Conservation (phyloP, 2,888 invertebrate genomes). For the Drosophila engyochracea region DNA sequence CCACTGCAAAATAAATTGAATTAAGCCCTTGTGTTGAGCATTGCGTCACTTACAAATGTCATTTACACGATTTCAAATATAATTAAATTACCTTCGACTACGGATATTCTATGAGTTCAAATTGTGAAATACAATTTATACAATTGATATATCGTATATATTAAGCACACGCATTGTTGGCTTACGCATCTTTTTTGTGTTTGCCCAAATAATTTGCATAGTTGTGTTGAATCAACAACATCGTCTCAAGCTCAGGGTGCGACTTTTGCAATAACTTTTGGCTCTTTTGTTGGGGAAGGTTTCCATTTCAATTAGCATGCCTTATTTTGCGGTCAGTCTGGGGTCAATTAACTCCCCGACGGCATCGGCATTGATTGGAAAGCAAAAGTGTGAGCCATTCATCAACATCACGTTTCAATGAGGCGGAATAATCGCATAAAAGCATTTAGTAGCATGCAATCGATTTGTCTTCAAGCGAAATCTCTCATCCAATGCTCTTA, state of each 20-base stretch:
- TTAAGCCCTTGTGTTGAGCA: slow-evolving; percentile 32
- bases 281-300: slow-evolving; percentile 42
- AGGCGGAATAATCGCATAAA: slow-evolving; percentile 22
- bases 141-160: neutral
- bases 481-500: neutral
- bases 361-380: slow-evolving; percentile 58
- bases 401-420: slow-evolving; percentile 50
- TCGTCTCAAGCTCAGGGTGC: slow-evolving; percentile 17
- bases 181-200: slow-evolving; percentile 45
- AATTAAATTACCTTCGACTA: slow-evolving; percentile 26
- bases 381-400: slow-evolving; percentile 70
- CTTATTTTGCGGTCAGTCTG: slow-evolving; percentile 61
- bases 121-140: slow-evolving; percentile 34
- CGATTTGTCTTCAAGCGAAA: slow-evolving; percentile 31
- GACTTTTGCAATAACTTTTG: slow-evolving; percentile 29
- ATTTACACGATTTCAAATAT: slow-evolving; percentile 32
- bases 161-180: slow-evolving; percentile 34
- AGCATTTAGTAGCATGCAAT: slow-evolving; percentile 22
- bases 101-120: slow-evolving; percentile 9
- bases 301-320: slow-evolving; percentile 68
- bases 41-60: slow-evolving; percentile 64
- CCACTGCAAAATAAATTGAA: slow-evolving; percentile 31
- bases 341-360: slow-evolving; percentile 66
- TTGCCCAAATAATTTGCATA: slow-evolving; percentile 45
- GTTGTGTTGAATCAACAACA: slow-evolving; percentile 24